phyloP scores from a whole-genome alignment of 2,888 invertebrate species.

The Sinotaia quadrata region DNA sequence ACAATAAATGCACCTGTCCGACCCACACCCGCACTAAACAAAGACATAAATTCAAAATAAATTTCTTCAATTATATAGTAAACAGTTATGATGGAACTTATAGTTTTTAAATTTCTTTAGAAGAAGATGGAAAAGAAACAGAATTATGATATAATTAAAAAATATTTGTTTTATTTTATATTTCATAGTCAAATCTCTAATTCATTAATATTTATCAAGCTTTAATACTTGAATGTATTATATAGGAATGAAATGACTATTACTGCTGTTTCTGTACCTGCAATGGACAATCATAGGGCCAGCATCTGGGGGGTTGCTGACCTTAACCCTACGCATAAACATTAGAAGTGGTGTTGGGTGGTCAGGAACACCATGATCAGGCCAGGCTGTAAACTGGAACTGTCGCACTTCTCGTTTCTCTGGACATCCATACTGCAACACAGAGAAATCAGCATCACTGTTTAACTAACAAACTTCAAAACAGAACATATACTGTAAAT shows the following conservation, averaged over 20 bases:
- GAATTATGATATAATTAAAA: neutral
- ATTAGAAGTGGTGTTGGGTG: slow-evolving; percentile 98
- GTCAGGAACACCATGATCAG: slow-evolving; percentile 98
- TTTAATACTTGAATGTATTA: neutral
- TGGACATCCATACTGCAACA: slow-evolving; percentile 67
- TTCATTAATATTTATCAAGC: neutral
- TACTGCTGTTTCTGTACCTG: too few relatives aligned
- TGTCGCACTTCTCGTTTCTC: slow-evolving; percentile 93
- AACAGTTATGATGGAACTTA: neutral
- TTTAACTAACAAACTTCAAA: too few relatives aligned
- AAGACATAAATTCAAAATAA: slow-evolving; percentile 49
- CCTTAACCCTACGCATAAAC: slow-evolving; percentile 92
- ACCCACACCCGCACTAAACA: slow-evolving; percentile 84
- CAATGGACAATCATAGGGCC: slow-evolving; percentile 97
- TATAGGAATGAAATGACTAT: neutral
- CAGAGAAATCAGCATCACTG: too few relatives aligned
- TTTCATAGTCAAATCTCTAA: neutral
- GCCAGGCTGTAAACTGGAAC: slow-evolving; percentile 99
- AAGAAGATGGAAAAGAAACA: neutral
- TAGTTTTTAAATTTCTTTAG: neutral
- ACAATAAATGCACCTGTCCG: slow-evolving; percentile 98
- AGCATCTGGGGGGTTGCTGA: slow-evolving; percentile 83
- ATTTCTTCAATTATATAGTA: neutral
- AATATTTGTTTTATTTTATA: neutral
- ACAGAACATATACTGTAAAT: too few relatives aligned